phyloP scores from a whole-genome alignment of 2,888 invertebrate species.

The Capitulum mitella region DNA sequence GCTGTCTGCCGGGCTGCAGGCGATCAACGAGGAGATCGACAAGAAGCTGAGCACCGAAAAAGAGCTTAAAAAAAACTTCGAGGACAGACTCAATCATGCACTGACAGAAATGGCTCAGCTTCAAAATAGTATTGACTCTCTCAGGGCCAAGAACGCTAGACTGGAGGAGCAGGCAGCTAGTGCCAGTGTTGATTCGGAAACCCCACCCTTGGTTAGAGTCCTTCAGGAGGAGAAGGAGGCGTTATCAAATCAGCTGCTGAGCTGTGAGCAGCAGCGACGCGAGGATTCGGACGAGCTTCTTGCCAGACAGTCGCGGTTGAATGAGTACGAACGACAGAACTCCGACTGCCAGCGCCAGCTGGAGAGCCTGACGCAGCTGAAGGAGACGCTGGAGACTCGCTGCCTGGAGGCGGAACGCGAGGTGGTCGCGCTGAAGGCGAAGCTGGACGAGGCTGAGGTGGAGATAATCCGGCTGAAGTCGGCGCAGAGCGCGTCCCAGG shows the following conservation, averaged over 20 bases:
- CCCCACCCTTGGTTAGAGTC: background rate
- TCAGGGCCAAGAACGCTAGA: background rate
- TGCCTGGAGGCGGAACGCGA: background rate
- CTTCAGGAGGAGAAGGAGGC: background rate
- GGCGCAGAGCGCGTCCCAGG: background rate
- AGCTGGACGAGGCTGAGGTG: background rate
- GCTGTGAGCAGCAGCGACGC: background rate
- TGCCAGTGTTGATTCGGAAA: background rate
- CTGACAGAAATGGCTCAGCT: conserved; percentile 1
- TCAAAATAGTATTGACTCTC: background rate
- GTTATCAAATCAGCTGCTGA: background rate
- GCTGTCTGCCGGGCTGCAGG: background rate
- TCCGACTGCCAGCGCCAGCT: background rate
- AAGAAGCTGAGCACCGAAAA: background rate
- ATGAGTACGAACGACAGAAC: background rate
- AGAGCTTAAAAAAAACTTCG: conserved; percentile 23
- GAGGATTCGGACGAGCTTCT: background rate
- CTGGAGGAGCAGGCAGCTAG: background rate
- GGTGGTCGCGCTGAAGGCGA: background rate
- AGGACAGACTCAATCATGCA: background rate
- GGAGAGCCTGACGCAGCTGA: background rate
- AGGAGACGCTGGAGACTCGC: background rate
- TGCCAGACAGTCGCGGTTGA: background rate
- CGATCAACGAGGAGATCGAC: background rate
- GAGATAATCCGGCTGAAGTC: background rate